Base-by-base conservation (phyloP, 2,797 vertebrate genomes). In the Brotula barbata region DNA sequence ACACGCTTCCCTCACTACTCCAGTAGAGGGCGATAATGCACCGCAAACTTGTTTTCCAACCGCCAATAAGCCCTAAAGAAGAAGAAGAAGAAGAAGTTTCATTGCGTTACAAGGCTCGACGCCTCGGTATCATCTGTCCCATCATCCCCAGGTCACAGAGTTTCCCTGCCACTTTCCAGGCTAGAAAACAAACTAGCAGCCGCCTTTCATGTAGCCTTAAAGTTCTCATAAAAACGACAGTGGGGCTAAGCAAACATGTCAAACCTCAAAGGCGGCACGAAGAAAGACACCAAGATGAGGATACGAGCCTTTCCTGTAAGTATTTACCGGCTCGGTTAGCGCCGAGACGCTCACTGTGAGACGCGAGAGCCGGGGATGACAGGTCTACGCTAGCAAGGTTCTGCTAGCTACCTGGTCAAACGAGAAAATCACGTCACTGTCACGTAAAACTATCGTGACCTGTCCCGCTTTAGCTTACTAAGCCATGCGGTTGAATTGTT, bases 241-340 rank as follows among this genome's bases (percentile, higher is more conserved):
- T 85, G 79, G 74, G 64, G 77, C 57, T 64, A 87, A 84, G 70
- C 85, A 86, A 94, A 91, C 91, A 98, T 96, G 95, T 96, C 95
- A 89, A 96, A 94, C 88, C 91, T 96, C 83, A 96, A 95, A 93
- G 91, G 92, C 88, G 90, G 92, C 89, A 93, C 93, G 92, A 94
- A 95, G 92, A 97, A 95, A 92, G 95, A 97, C 90, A 95, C 94
- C 92, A 98, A 97, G 91, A 98, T 97, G 96, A 93, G 95, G 93
- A 97, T 98, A 93, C 93, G 95, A 91, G 96, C 96, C 73, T 97
- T 96, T 89, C 94, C 96, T 81, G 94, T 96, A 82, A 96, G 95
- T 92, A 80, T 72, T 83, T 51, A 25, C 75, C 65, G 71, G 58
- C 60, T 72, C 65, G 16, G 25, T 12, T 22, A n/a, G 51, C 36